phyloP scores from a whole-genome alignment of 1,140 invertebrate species.

The Drosophila tani region DNA sequence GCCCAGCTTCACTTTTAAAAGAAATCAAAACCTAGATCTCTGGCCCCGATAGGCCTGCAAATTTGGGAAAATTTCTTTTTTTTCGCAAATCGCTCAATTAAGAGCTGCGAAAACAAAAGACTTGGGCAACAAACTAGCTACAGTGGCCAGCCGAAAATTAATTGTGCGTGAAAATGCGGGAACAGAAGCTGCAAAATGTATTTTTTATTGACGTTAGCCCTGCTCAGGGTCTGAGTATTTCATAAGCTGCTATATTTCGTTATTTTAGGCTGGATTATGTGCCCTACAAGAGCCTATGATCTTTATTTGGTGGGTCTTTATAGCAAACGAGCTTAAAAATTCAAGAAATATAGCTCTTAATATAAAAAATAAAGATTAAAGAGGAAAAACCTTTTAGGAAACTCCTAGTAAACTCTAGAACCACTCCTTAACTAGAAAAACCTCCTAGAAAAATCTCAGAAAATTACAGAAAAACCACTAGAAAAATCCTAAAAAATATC shows the following conservation, averaged over 20 bases:
- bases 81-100: conserved; percentile 38
- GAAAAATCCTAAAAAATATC: neutral
- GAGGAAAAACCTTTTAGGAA: neutral
- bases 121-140: conserved; percentile 68
- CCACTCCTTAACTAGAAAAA: no score
- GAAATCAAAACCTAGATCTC: conserved; percentile 8
- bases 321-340: neutral
- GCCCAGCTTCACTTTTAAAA: conserved; percentile 13
- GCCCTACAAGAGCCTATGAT: neutral
- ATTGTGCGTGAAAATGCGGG: conserved; percentile 53
- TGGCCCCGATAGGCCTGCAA: neutral
- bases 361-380: neutral
- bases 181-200: conserved; percentile 13
- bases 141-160: conserved; percentile 38
- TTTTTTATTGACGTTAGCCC: conserved; percentile 10
- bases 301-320: neutral
- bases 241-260: neutral
- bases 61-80: conserved; percentile 24
- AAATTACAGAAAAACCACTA: neutral
- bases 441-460: neutral
- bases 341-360: neutral
- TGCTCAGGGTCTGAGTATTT: neutral
- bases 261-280: neutral
- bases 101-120: conserved; percentile 65
- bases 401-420: neutral